phyloP scores from a whole-genome alignment of 2,888 invertebrate species.

The Camptogramma bilineatum region DNA sequence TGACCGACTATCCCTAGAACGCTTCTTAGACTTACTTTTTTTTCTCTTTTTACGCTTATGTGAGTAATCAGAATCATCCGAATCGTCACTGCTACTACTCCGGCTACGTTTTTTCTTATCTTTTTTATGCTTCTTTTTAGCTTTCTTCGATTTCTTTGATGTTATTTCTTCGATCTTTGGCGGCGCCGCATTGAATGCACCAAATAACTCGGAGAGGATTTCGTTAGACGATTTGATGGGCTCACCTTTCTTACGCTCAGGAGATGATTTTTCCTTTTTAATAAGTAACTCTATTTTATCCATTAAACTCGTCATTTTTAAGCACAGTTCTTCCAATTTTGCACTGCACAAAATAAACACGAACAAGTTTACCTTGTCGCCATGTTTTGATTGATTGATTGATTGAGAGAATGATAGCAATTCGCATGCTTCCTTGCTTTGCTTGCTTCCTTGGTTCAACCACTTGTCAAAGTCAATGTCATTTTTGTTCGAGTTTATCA shows the following conservation, averaged over 20 bases:
- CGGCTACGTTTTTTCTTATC: slow-evolving; percentile 82
- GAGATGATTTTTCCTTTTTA: slow-evolving; percentile 77
- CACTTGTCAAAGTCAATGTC: slow-evolving; percentile 9
- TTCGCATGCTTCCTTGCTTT: background rate
- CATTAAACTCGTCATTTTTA: slow-evolving; percentile 70
- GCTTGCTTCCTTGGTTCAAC: background rate
- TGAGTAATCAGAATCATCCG: slow-evolving; percentile 76
- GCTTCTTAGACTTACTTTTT: slow-evolving; percentile 77
- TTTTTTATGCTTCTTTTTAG: slow-evolving; percentile 87
- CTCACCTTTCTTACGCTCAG: slow-evolving; percentile 76
- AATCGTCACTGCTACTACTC: slow-evolving; percentile 73
- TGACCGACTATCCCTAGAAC: slow-evolving; percentile 58
- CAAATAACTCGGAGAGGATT: slow-evolving; percentile 93
- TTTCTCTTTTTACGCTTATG: slow-evolving; percentile 86
- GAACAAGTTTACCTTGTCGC: slow-evolving; percentile 8
- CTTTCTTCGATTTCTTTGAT: slow-evolving; percentile 80
- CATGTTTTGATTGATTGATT: slow-evolving; percentile 21
- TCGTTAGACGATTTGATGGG: slow-evolving; percentile 89
- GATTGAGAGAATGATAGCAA: background rate
- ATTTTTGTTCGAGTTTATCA: background rate
- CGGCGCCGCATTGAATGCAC: slow-evolving; percentile 90
- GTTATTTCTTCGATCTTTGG: slow-evolving; percentile 81
- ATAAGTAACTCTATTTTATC: slow-evolving; percentile 77
- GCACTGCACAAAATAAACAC: slow-evolving; percentile 7
- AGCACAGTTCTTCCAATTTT: background rate